Percentiles rank a stretch among this genome's conserved stretches.
Conservation (phyloP, 2,113 vertebrate genomes). For the Arvicanthis niloticus region DNA sequence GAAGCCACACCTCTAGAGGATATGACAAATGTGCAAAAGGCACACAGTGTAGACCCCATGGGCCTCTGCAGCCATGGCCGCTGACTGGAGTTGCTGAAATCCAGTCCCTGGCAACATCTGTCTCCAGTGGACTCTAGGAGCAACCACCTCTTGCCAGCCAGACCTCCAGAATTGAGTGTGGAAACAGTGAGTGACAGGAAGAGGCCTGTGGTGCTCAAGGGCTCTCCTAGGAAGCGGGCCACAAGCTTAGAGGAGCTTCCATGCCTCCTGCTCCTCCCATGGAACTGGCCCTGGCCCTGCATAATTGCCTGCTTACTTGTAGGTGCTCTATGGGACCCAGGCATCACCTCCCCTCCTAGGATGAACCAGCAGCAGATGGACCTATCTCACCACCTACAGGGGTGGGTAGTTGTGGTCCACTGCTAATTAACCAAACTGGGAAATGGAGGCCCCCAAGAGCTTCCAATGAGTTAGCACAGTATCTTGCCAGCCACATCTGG, state of each 20-base stretch:
- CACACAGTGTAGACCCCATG: not conserved
- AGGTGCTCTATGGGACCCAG: rapidly evolving
- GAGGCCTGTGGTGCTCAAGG: not conserved
- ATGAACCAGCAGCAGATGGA: not conserved
- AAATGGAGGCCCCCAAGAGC: not conserved
- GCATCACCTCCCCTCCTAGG: not conserved
- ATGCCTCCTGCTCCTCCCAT: not conserved
- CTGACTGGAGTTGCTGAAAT: not conserved
- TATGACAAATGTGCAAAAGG: not conserved
- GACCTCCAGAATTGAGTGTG: not conserved
- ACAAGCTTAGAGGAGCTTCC: not conserved
- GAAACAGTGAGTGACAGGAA: not conserved
- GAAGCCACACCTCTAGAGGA: not conserved
- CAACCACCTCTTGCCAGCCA: not conserved
- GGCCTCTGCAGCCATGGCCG: not conserved
- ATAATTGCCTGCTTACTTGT: not conserved
- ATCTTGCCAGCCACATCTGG: not conserved
- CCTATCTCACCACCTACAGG: not conserved
- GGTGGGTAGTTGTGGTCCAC: not conserved
- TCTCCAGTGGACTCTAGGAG: not conserved
- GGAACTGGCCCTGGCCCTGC: not conserved
- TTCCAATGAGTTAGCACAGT: not conserved
- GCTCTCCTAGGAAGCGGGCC: not conserved
- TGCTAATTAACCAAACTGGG: not conserved
- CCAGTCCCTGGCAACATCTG: not conserved